Conservation (phyloP, 2,888 invertebrate species). For the Prosapia bicincta region DNA sequence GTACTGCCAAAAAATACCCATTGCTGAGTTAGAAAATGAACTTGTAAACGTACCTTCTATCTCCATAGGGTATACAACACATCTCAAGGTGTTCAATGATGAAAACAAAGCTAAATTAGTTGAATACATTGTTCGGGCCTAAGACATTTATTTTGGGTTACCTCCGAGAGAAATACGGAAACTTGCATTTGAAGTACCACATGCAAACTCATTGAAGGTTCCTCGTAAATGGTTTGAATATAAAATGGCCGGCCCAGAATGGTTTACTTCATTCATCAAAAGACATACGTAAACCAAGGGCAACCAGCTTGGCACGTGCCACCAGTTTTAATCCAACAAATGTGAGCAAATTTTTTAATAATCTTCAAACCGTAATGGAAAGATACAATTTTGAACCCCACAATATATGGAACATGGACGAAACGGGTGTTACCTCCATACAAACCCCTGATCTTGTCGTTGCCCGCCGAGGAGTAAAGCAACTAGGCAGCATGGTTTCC, state of each 20-base stretch:
- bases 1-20: too few species aligned
- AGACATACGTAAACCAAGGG: conserved; percentile 39
- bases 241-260: conserved; percentile 40
- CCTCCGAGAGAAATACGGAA: too few species aligned
- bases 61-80: too few species aligned
- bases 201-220: neutral
- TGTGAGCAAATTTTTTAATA: conserved; percentile 51
- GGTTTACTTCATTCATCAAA: conserved; percentile 41
- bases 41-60: too few species aligned
- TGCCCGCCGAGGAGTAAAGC: conserved; percentile 43
- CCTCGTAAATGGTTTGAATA: neutral
- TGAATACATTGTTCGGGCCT: too few species aligned
- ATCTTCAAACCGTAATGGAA: conserved; percentile 36
- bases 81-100: too few species aligned
- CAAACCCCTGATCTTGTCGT: conserved; percentile 44
- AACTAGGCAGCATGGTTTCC: conserved; percentile 44
- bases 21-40: too few species aligned
- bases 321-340: conserved; percentile 41
- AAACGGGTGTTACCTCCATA: conserved; percentile 45
- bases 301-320: conserved; percentile 42
- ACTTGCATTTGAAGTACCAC: too few species aligned
- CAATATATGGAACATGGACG: conserved; percentile 45
- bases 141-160: too few species aligned
- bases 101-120: too few species aligned
- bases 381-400: conserved; percentile 38